A percentile compares a stretch with the other conserved stretches of the same genome.
Evolutionary conservation across 2,797 vertebrate species (phyloP).

Genomic region (Phrynocephalus vlangalii): DNA sequence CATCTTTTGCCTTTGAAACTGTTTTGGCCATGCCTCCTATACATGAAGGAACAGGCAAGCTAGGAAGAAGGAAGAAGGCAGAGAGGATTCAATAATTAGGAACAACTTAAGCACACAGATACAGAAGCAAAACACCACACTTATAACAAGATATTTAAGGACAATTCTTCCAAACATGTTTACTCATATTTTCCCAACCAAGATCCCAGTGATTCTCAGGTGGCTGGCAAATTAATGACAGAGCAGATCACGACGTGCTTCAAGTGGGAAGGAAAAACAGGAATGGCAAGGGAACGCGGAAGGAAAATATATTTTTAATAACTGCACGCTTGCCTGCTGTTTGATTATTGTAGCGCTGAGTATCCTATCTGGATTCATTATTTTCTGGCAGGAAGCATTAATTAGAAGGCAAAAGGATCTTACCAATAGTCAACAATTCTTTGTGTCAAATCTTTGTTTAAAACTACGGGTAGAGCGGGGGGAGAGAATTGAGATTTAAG

Average conservation of each 20-base stretch:
- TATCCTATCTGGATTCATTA: slow-evolving; percentile 68
- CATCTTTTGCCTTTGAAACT: background rate
- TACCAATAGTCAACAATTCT: slow-evolving; percentile 49
- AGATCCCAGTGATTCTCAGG: slow-evolving; percentile 13
- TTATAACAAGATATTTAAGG: slow-evolving; percentile 1
- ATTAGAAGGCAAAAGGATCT: slow-evolving; percentile 40
- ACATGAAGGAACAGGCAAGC: background rate
- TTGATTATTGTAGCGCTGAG: slow-evolving; percentile 70
- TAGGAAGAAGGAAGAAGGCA: background rate
- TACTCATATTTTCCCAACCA: no score
- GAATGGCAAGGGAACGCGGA: slow-evolving; percentile 58
- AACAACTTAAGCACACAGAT: background rate
- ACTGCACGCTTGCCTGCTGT: slow-evolving; percentile 53
- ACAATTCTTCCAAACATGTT: slow-evolving; percentile 17
- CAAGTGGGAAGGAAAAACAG: slow-evolving; percentile 1
- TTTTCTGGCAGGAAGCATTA: slow-evolving; percentile 56
- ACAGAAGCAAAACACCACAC: background rate
- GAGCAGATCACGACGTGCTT: slow-evolving; percentile 16
- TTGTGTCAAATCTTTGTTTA: slow-evolving; percentile 33
- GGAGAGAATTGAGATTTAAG: slow-evolving; percentile 38
- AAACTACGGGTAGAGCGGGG: background rate
- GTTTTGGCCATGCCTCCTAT: background rate
- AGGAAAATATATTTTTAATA: slow-evolving; percentile 68
- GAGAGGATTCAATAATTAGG: background rate
- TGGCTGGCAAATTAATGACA: background rate